Conservation (phyloP, 2,888 invertebrate species). For the Polymixis lichenea region DNA sequence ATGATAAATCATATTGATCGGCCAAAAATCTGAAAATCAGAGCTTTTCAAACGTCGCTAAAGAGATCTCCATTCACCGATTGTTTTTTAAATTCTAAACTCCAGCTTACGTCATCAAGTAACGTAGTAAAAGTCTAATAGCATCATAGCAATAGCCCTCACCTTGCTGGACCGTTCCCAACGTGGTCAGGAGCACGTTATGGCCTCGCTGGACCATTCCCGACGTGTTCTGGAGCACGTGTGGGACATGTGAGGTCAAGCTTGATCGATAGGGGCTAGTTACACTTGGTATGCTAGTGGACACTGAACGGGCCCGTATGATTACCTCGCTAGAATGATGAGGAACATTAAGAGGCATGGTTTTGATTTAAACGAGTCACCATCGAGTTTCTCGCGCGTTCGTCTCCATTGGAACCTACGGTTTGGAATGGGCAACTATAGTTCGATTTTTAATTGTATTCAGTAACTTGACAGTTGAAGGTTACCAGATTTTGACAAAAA, state of each 20-base stretch:
- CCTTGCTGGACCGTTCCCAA: slow-evolving; percentile 78
- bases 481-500: too few species aligned
- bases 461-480: too few species aligned
- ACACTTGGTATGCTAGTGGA: slow-evolving; percentile 23
- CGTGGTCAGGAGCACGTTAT: slow-evolving; percentile 28
- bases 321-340: slow-evolving; percentile 6
- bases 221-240: slow-evolving; percentile 42
- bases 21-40: too few species aligned
- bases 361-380: background rate
- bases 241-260: slow-evolving; percentile 68
- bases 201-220: slow-evolving; percentile 78
- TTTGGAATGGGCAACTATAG: background rate
- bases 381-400: background rate
- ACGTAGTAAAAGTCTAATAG: background rate
- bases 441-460: too few species aligned
- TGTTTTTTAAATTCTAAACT: background rate
- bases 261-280: slow-evolving; percentile 46
- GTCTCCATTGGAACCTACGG: background rate
- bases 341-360: background rate
- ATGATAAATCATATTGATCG: too few species aligned
- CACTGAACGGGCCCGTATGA: slow-evolving; percentile 7
- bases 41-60: background rate
- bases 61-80: background rate
- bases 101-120: background rate
- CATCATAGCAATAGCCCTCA: slow-evolving; percentile 72